Evolutionary conservation across 1,140 invertebrate genomes (phyloP), one percentile per base, ranked within the genome.

Genomic region (Galendromus occidentalis): DNA sequence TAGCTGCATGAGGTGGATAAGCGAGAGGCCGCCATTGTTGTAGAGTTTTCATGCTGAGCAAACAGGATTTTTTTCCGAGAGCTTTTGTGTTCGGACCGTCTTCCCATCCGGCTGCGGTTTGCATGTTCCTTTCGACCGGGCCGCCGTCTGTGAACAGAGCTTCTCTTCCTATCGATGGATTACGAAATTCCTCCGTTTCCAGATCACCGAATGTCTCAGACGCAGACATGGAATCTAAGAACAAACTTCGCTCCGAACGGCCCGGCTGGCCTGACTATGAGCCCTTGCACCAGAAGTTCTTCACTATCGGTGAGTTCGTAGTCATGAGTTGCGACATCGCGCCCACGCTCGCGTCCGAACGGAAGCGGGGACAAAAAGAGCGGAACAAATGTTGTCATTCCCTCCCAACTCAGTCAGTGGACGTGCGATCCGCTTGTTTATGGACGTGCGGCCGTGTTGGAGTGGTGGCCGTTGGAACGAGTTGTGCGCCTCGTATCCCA

Each of bases 161-260:
- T 39, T 9, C 33, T 30, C 64, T 25, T 20, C 5, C 4, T 44
- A 39, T 7, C 20, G n/a, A 28, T 2, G 17, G 67, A 59, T 64
- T 25, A 44, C 65, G n/a, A 20, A 65, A 7, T 69, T 68, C 64
- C 66, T 67, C 42, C 75, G 75, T 28, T 77, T 77, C 42, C 73
- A 94, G 90, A 64, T 91, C 91, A 78, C 89, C 91, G 9, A 94
- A 93, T 74, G 51, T 25, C 2, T 29, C 51, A 25, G 51, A 59
- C 22, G 22, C 25, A 14, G 51, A 59, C 51, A 22, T 59, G 14
- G 85, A 88, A 71, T 83, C 86, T 67, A 81, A 83, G 42, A 84
- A 84, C 73, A 82, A 83, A 67, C 83, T 84, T 4, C 18, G 68
- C 0, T 70, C 64, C 45, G 67, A 69, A 41, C 65, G 66, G 41